These are phyloP conservation scores for Spisula solida DNA, from an alignment of 2,888 invertebrate genomes.

Conservation along the genomic window DNA sequence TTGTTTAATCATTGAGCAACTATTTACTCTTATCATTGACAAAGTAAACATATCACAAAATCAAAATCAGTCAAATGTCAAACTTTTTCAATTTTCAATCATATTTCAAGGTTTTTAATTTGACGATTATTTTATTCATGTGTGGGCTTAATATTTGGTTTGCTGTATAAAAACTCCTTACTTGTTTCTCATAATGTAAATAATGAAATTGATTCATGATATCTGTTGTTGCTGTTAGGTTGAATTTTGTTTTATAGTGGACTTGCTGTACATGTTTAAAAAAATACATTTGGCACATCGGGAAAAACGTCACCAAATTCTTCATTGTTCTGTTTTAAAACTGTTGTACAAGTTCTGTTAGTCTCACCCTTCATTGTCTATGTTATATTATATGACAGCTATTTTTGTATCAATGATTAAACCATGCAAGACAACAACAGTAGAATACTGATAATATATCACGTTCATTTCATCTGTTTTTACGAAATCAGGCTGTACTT, in stretches of 20 bases:
- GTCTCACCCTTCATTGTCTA: neutral
- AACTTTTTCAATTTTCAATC: neutral
- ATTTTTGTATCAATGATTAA: slow-evolving; percentile 21
- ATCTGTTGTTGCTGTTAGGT: neutral
- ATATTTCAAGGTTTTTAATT: neutral
- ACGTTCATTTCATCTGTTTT: slow-evolving; percentile 15
- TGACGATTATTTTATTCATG: slow-evolving; percentile 5
- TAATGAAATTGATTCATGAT: neutral
- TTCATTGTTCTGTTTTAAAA: neutral
- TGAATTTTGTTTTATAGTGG: neutral
- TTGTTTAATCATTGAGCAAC: neutral
- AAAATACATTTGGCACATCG: neutral
- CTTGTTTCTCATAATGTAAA: slow-evolving; percentile 10
- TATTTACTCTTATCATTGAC: neutral
- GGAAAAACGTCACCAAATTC: neutral
- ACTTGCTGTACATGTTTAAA: neutral
- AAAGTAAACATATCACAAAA: slow-evolving; percentile 20
- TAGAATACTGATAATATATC: slow-evolving; percentile 7
- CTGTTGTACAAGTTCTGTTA: neutral
- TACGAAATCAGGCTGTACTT: neutral
- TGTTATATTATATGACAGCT: slow-evolving; percentile 26
- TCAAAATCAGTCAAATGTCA: neutral
- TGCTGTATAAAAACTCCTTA: neutral
- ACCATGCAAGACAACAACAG: slow-evolving; percentile 12
- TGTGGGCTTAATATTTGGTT: neutral